Conservation (phyloP, 1,140 invertebrate genomes). For the Phortica variegata region DNA sequence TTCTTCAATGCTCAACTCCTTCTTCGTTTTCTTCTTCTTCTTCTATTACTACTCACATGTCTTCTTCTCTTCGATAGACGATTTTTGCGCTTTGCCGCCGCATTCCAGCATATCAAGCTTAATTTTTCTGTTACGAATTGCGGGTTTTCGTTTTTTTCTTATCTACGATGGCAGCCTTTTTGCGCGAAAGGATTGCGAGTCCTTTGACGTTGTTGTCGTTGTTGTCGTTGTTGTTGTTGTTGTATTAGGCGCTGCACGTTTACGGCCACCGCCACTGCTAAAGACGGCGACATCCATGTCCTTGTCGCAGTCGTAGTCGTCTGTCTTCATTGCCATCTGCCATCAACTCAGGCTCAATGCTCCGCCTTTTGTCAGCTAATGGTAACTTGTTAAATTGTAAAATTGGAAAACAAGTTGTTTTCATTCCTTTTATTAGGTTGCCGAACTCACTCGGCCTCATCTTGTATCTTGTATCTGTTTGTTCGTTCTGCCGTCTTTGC, state of each 20-base stretch:
- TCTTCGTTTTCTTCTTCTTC: conserved; percentile 13
- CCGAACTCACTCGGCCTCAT: conserved; percentile 21
- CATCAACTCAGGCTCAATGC: too few species aligned
- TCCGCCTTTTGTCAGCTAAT: conserved; percentile 22
- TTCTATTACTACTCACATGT: too few species aligned
- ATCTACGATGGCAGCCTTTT: conserved; percentile 48
- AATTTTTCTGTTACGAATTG: conserved; percentile 17
- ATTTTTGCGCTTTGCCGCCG: too few species aligned
- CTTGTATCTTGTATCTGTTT: neutral
- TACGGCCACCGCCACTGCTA: too few species aligned
- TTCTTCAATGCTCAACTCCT: neutral
- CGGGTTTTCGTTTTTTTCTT: conserved; percentile 26
- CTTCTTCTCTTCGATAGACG: conserved; percentile 15
- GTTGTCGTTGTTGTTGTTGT: conserved; percentile 18
- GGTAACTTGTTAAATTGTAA: conserved; percentile 56
- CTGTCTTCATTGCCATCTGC: conserved; percentile 6
- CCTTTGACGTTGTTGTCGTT: conserved; percentile 23
- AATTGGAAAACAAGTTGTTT: conserved; percentile 57
- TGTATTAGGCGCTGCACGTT: conserved; percentile 10
- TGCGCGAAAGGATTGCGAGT: conserved; percentile 34
- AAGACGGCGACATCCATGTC: conserved; percentile 39
- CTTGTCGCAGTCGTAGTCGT: conserved; percentile 16
- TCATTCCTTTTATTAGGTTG: conserved; percentile 54
- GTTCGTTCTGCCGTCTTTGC: neutral
- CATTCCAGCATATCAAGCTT: too few species aligned